Conservation (phyloP, 2,888 invertebrate genomes). For the Stictocephala bisonia region DNA sequence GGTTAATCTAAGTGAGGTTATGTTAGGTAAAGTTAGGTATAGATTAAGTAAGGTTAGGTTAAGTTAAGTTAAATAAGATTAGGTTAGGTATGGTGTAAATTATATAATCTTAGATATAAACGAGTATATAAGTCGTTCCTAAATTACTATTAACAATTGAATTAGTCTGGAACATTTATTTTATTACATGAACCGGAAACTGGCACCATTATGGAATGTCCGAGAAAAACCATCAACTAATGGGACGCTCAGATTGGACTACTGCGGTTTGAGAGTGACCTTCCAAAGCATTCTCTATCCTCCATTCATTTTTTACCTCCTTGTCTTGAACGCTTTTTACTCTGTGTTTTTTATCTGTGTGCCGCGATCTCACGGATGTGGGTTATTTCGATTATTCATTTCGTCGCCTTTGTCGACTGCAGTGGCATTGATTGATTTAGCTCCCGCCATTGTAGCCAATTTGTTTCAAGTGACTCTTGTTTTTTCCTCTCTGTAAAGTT, state of each 20-base stretch:
- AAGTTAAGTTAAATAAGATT: no score
- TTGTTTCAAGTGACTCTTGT: no score
- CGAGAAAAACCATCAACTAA: slow-evolving; percentile 3
- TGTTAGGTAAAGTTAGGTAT: no score
- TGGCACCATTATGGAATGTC: slow-evolving; percentile 19
- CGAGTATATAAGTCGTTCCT: no score
- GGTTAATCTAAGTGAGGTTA: no score
- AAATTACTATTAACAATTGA: no score
- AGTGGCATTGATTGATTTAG: neutral
- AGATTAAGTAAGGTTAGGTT: no score
- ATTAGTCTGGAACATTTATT: no score
- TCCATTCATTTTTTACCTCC: slow-evolving; percentile 34
- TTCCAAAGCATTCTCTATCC: slow-evolving; percentile 5
- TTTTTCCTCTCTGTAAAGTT: no score
- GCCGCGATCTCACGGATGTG: slow-evolving; percentile 37
- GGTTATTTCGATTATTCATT: slow-evolving; percentile 35
- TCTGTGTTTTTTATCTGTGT: slow-evolving; percentile 2
- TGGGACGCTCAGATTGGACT: neutral
- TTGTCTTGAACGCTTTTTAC: slow-evolving; percentile 31
- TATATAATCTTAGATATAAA: no score
- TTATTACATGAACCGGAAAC: slow-evolving; percentile 4
- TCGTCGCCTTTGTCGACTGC: slow-evolving; percentile 1
- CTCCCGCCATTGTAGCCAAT: no score
- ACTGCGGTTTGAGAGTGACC: slow-evolving; percentile 15
- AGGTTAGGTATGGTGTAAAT: no score